Percentiles rank a stretch among this genome's conserved stretches.
These are phyloP conservation scores for Oncorhynchus nerka DNA, from an alignment of 2,113 vertebrate species.

Conservation along the genomic window DNA sequence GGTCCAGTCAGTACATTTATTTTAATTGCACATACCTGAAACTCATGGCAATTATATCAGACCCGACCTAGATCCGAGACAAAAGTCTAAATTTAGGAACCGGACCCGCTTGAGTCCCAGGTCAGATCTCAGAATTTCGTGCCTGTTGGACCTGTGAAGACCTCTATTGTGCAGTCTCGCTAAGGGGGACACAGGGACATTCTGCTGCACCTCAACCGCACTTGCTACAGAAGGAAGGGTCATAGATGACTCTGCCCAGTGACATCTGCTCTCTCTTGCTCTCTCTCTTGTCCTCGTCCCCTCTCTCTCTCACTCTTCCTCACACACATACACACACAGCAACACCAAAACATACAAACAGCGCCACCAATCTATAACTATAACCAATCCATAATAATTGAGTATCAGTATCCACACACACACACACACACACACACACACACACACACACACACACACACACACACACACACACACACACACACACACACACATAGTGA, in stretches of 20 bases:
- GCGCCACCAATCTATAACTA: not conserved
- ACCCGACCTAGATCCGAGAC: no score
- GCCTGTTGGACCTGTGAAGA: no score
- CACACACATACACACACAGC: not conserved
- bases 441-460: slow-evolving; percentile 6
- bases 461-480: slow-evolving; percentile 2
- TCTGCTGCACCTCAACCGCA: not conserved
- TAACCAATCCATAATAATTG: not conserved
- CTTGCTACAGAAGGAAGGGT: not conserved
- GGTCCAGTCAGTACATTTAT: no score
- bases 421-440: not conserved
- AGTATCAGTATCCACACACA: not conserved
- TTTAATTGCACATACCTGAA: no score
- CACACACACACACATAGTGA: not conserved
- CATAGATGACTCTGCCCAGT: slow-evolving; percentile 29
- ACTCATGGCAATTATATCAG: no score
- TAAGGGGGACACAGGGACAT: not conserved
- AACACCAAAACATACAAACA: not conserved
- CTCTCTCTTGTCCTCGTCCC: not conserved
- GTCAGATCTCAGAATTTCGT: no score
- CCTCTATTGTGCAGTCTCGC: not conserved
- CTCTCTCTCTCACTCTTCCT: not conserved
- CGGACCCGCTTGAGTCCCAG: no score
- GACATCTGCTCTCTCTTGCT: slow-evolving; percentile 25
- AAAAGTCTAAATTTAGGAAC: no score